Base-by-base conservation (phyloP, 1,140 invertebrate genomes). In the Penaeus japonicus region DNA sequence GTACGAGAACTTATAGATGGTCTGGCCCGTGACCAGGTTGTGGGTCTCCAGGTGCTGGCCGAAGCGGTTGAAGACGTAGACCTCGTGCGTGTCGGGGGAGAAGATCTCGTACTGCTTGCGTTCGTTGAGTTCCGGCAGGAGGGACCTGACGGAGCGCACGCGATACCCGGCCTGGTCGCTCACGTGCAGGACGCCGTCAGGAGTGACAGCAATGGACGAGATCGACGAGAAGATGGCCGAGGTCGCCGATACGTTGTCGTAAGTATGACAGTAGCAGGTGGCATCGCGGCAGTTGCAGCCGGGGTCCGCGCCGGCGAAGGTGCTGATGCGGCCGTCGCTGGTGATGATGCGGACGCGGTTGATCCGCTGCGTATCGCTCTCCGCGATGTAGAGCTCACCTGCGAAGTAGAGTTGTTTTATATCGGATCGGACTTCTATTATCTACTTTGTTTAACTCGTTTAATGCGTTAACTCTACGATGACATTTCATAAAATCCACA, bases 161-260 rank as follows among this genome's bases (percentile, higher is more conserved):
- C 93, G 91, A n/a, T 97, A 97, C 91, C 97, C 97, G 0, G 96
- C 97, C 92, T 98, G 97, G 92, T 99, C 98, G 10, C 97, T 96
- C 55, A 99, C 97, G 91, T 99, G 97, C 0, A 99, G 95, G 35
- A 98, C 96, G 0, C 97, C 97, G 92, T 99, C 97, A 0, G 98
- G 97, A 15, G 97, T 98, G 0, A 99, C 97, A 20, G 97, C 95
- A 0, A 99, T 95, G 0, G 97, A 96, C 0, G 97, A 98, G 73
- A 99, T 97, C 0, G 97, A 98, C 91, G 98, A 97, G 92, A 99
- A 98, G 92, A 98, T 97, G 0, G 97, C 97, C 79, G 96, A 97
- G 0, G 97, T 96, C 3, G 97, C 97, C 47, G 98, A 92, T 91
- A 96, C 97, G 92, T 98, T 97, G 91, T 99, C 95, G 30, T 81